These are phyloP conservation scores for Sarcoramphus papa DNA, from an alignment of 2,797 vertebrate species.

Conservation along the genomic window DNA sequence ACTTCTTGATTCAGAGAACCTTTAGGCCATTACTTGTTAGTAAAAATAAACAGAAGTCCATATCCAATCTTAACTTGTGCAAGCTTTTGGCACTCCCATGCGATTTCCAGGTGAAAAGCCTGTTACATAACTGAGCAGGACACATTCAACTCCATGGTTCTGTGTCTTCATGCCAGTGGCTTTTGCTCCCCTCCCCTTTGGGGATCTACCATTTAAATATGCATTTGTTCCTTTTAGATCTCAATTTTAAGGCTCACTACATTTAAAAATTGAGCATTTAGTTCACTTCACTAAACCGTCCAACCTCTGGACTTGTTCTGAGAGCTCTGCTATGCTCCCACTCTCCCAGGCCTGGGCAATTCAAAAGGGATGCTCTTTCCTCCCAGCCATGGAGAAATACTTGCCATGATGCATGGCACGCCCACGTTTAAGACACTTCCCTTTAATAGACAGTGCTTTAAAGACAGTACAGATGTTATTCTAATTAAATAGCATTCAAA, in stretches of 20 bases:
- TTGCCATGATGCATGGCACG: fast-evolving
- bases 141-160: background rate
- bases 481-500: background rate
- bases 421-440: fast-evolving
- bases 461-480: background rate
- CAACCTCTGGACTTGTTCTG: background rate
- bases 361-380: background rate
- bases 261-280: background rate
- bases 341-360: background rate
- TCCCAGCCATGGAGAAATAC: fast-evolving
- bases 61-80: background rate
- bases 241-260: background rate
- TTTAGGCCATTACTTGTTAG: background rate
- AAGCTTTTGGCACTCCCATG: background rate
- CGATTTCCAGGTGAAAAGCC: background rate
- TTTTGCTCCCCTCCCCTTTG: background rate
- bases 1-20: background rate
- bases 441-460: background rate
- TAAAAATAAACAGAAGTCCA: background rate
- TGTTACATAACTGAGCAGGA: background rate
- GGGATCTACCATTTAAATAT: background rate
- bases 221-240: background rate
- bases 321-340: background rate
- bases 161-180: background rate
- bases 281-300: background rate